Conservation (phyloP, 1,140 invertebrate species). For the Ceratosolen fusciceps region DNA sequence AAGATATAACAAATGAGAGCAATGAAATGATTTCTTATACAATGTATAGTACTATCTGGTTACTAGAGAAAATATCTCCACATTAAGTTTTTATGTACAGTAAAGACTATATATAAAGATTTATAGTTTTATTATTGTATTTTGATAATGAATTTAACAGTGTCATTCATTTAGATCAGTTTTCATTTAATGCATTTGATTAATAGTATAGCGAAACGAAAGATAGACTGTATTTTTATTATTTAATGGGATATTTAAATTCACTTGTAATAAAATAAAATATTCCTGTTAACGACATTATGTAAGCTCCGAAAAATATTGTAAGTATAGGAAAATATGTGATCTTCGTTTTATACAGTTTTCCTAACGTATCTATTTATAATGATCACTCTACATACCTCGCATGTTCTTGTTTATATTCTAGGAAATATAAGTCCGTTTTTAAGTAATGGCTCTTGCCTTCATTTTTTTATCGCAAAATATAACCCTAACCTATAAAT, state of each 20-base stretch:
- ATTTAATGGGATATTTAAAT: constrained; percentile 45
- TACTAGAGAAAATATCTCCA: constrained; percentile 43
- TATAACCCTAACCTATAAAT: constrained; percentile 18
- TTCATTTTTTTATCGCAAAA: constrained; percentile 17
- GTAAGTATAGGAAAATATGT: constrained; percentile 51
- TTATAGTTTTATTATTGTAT: constrained; percentile 62
- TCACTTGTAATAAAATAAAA: constrained; percentile 45
- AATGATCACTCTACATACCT: constrained; percentile 51
- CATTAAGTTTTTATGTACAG: constrained; percentile 62
- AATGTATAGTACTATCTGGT: constrained; percentile 48
- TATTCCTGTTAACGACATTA: constrained; percentile 50
- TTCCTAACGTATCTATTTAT: constrained; percentile 52
- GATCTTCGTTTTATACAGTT: constrained; percentile 53
- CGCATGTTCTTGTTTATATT: constrained; percentile 52
- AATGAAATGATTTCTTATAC: constrained; percentile 49
- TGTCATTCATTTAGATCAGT: constrained; percentile 55
- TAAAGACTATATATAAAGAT: constrained; percentile 65
- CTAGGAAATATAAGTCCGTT: constrained; percentile 52
- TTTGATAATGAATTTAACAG: constrained; percentile 57
- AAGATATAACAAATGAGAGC: constrained; percentile 41
- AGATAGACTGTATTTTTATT: constrained; percentile 63
- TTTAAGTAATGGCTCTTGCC: constrained; percentile 44
- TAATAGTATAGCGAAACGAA: constrained; percentile 61
- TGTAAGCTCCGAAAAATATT: constrained; percentile 49
- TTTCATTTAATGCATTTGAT: constrained; percentile 58